Evolutionary conservation across 2,888 invertebrate species (phyloP).

Genomic region (Pinctada fucata): DNA sequence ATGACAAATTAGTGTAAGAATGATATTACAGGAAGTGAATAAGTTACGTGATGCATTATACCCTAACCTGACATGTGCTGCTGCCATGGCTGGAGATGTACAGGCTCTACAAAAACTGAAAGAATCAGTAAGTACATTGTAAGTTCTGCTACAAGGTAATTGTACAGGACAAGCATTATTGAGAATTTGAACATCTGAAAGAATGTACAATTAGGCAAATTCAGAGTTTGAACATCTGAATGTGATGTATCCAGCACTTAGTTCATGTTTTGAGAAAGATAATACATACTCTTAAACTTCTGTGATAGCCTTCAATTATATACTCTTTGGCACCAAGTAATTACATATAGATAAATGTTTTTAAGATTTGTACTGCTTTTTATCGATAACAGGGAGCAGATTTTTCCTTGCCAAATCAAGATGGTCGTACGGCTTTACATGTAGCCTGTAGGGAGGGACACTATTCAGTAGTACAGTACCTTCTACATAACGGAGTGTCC

Average conservation of each 20-base stretch:
- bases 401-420: conserved; percentile 85
- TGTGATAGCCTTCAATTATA: no score
- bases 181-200: no score
- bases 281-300: no score
- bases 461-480: conserved; percentile 83
- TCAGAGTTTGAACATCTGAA: no score
- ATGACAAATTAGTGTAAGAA: background rate
- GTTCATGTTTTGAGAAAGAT: no score
- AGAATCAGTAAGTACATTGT: conserved; percentile 24
- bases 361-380: no score
- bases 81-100: conserved; percentile 80
- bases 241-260: no score
- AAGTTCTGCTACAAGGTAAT: background rate
- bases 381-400: conserved; percentile 82
- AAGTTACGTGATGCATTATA: conserved; percentile 80
- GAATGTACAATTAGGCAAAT: no score
- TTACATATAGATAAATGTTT: no score
- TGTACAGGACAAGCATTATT: no score
- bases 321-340: no score
- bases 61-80: conserved; percentile 84
- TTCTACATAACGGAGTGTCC: conserved; percentile 88
- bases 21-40: conserved; percentile 56
- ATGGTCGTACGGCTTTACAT: conserved; percentile 88
- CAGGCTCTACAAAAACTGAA: conserved; percentile 78
- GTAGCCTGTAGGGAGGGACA: conserved; percentile 87